Evolutionary conservation across 1,140 invertebrate genomes (phyloP).

Genomic region (Luehdorfia chinensis): DNA sequence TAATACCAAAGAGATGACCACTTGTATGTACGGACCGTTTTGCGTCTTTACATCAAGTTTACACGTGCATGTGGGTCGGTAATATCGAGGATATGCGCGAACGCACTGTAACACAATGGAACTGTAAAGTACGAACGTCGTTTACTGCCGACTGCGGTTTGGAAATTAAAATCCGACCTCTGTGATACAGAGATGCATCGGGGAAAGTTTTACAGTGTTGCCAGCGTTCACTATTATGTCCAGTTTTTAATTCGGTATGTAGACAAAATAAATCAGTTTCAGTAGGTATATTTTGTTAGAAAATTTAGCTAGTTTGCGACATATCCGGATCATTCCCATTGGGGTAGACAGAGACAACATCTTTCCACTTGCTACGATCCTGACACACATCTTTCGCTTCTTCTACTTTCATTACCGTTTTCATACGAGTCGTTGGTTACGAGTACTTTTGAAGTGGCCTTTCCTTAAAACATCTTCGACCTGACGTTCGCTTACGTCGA

Average conservation of each 20-base stretch:
- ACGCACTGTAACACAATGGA: slow-evolving; percentile 55
- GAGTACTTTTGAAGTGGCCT: too few species aligned
- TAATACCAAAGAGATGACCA: slow-evolving; percentile 24
- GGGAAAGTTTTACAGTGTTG: slow-evolving; percentile 25
- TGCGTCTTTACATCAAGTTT: slow-evolving; percentile 47
- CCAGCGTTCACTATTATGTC: not conserved
- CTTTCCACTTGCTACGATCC: too few species aligned
- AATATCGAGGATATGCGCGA: slow-evolving; percentile 37
- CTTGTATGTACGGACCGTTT: slow-evolving; percentile 27
- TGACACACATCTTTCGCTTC: too few species aligned
- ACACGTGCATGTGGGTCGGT: slow-evolving; percentile 44
- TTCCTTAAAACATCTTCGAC: too few species aligned
- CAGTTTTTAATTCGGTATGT: too few species aligned
- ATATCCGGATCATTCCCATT: too few species aligned
- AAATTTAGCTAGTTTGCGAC: not conserved
- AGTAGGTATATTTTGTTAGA: too few species aligned
- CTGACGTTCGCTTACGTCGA: too few species aligned
- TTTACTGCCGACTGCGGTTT: slow-evolving; percentile 64
- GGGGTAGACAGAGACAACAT: too few species aligned
- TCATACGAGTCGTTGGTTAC: not conserved
- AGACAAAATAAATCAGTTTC: not conserved
- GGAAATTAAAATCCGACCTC: slow-evolving; percentile 68
- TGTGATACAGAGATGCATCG: slow-evolving; percentile 41
- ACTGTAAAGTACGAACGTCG: slow-evolving; percentile 63
- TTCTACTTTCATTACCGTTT: too few species aligned